Conservation (phyloP, 1,140 invertebrate genomes). For the Pogonognathellus flavescens region DNA sequence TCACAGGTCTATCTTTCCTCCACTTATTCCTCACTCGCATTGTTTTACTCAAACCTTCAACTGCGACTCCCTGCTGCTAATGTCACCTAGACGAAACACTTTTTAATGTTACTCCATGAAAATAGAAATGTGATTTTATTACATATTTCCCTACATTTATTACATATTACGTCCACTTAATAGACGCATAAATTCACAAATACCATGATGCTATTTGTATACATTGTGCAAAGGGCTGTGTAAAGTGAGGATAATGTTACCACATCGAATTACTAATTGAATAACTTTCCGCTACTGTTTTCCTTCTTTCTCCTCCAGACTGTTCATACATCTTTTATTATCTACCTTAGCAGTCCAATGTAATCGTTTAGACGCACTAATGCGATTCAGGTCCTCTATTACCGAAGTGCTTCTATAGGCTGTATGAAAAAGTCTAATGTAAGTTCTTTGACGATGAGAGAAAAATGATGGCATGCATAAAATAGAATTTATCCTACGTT, state of each 20-base stretch:
- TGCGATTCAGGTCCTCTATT: too few relatives aligned
- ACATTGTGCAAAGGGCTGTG: slow-evolving; percentile 23
- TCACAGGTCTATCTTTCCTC: slow-evolving; percentile 52
- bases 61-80: too few relatives aligned
- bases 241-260: neutral
- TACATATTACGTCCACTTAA: slow-evolving; percentile 25
- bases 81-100: too few relatives aligned
- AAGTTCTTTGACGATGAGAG: too few relatives aligned
- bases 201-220: neutral
- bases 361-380: too few relatives aligned
- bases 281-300: neutral
- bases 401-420: too few relatives aligned
- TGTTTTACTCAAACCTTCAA: neutral
- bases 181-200: slow-evolving; percentile 33
- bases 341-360: too few relatives aligned
- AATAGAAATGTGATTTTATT: slow-evolving; percentile 28
- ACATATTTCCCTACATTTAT: slow-evolving; percentile 27
- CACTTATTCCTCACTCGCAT: slow-evolving; percentile 4
- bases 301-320: neutral
- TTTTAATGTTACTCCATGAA: neutral
- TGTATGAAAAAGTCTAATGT: too few relatives aligned
- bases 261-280: slow-evolving; percentile 34
- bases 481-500: too few relatives aligned
- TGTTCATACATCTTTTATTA: neutral
- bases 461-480: too few relatives aligned